These are phyloP conservation scores for Zaprionus ornatus DNA, from an alignment of 1,140 invertebrate genomes.

Conservation along the genomic window DNA sequence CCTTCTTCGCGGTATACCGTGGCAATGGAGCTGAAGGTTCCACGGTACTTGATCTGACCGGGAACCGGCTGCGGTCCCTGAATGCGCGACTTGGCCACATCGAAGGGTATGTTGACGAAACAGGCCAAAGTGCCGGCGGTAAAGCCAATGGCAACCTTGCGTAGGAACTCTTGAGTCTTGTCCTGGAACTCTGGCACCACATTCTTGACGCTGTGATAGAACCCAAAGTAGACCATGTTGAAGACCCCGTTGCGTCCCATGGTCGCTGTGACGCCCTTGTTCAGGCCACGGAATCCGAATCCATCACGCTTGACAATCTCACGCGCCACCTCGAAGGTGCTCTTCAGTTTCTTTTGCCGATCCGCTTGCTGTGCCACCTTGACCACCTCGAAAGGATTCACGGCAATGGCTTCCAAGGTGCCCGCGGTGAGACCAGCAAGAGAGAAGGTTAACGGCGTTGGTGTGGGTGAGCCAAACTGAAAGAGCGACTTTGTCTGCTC, in stretches of 20 bases:
- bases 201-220: conserved; percentile 95
- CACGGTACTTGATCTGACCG: conserved; percentile 90
- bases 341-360: conserved; percentile 86
- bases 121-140: conserved; percentile 92
- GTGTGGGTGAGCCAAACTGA: conserved; percentile 88
- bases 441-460: conserved; percentile 92
- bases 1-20: conserved; percentile 95
- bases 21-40: conserved; percentile 89
- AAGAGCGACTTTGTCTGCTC: conserved; percentile 96
- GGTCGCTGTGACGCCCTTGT: conserved; percentile 95
- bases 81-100: conserved; percentile 97
- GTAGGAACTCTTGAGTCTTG: conserved; percentile 87
- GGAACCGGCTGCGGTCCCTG: conserved; percentile 93
- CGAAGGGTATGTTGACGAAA: conserved; percentile 96
- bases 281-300: conserved; percentile 91
- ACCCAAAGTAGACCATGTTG: conserved; percentile 97
- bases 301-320: conserved; percentile 91
- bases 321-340: conserved; percentile 90
- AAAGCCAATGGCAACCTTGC: conserved; percentile 92
- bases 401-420: conserved; percentile 93
- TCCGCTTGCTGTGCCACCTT: conserved; percentile 94
- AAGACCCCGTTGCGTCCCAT: conserved; percentile 94
- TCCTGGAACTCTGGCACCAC: conserved; percentile 89
- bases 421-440: conserved; percentile 94
- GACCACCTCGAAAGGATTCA: conserved; percentile 97